A percentile compares a stretch with the other conserved stretches of the same genome.
Evolutionary conservation across 2,797 vertebrate genomes (phyloP).

Genomic region (Melanotaenia trifasciata): DNA sequence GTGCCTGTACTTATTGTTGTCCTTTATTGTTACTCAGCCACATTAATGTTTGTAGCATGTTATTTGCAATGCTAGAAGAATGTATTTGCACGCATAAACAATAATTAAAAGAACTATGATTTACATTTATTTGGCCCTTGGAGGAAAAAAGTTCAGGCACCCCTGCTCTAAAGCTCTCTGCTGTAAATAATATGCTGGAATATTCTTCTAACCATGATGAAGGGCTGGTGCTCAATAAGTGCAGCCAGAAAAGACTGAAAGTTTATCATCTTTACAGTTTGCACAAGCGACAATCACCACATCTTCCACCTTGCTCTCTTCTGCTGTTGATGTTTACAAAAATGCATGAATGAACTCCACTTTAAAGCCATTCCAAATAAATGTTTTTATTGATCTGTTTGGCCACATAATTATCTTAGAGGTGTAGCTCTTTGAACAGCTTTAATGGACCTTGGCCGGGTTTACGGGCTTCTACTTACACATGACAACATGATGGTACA

Average conservation of each 20-base stretch:
- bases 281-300: slow-evolving; percentile 30
- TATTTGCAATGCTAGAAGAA: too few relatives aligned
- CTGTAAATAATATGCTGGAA: slow-evolving; percentile 18
- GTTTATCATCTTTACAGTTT: slow-evolving; percentile 56
- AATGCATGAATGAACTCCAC: slow-evolving; percentile 68
- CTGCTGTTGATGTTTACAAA: slow-evolving; percentile 49
- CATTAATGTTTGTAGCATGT: too few relatives aligned
- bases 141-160: too few relatives aligned
- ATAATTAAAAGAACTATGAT: too few relatives aligned
- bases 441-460: slow-evolving; percentile 70
- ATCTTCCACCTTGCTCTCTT: slow-evolving; percentile 38
- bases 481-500: slow-evolving; percentile 68
- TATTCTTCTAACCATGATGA: background rate
- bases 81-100: too few relatives aligned
- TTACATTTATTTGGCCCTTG: too few relatives aligned
- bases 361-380: slow-evolving; percentile 70
- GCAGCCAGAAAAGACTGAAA: background rate
- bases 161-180: background rate
- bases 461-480: slow-evolving; percentile 48
- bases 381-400: slow-evolving; percentile 76
- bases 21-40: too few relatives aligned
- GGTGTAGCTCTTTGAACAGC: slow-evolving; percentile 69
- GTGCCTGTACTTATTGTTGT: too few relatives aligned
- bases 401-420: slow-evolving; percentile 70
- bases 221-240: background rate